phyloP scores from a whole-genome alignment of 37 sponge, comb jelly and placozoan genomes.

The Aplysina aerophoba region DNA sequence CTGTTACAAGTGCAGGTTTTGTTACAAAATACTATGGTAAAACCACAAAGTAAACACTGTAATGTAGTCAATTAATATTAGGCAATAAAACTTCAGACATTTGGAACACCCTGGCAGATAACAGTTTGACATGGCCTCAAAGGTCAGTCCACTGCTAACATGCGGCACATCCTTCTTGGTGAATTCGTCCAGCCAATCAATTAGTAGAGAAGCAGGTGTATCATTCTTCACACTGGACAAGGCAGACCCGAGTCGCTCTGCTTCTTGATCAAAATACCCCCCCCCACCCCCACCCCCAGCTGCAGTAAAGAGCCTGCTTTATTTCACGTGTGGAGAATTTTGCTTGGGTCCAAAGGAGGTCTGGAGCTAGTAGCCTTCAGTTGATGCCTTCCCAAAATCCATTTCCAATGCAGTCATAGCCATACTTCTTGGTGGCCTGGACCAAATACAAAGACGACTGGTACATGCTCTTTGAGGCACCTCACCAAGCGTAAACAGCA shows the following conservation, averaged over 20 bases:
- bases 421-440: slow-evolving; percentile 27
- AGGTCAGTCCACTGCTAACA: not conserved
- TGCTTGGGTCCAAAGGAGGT: slow-evolving; percentile 3
- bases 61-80: no score
- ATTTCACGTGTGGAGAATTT: not conserved
- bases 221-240: not conserved
- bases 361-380: slow-evolving; percentile 6
- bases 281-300: no score
- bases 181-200: slow-evolving; percentile 34
- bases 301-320: not conserved
- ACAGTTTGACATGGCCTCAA: slow-evolving; percentile 3
- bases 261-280: not conserved
- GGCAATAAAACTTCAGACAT: no score
- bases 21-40: no score
- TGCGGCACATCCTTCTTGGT: not conserved
- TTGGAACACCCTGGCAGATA: no score
- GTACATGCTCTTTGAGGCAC: slow-evolving; percentile 33
- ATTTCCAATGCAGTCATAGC: slow-evolving; percentile 19
- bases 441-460: slow-evolving; percentile 34
- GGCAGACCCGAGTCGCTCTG: not conserved
- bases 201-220: not conserved
- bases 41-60: no score
- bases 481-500: slow-evolving; percentile 34
- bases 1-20: no score
- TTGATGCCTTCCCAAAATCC: slow-evolving; percentile 39